Evolutionary conservation across 2,797 vertebrate genomes (phyloP), one percentile per base, ranked within the genome.

Genomic region (Siniperca scherzeri): DNA sequence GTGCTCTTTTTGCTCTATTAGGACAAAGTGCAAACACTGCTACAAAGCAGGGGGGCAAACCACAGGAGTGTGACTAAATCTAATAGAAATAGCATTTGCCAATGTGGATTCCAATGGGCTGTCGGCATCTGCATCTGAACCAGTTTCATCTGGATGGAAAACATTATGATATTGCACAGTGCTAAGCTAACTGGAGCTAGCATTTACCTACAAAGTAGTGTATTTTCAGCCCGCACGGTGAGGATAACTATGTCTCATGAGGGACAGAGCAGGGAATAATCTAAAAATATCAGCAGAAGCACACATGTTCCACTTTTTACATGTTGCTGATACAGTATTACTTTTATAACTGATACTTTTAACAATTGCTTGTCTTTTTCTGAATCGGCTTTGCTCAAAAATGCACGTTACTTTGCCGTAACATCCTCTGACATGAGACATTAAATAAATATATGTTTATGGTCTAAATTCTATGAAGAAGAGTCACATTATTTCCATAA

Each of bases 1-100:
- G 72, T 87, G 89, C 89, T 91, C 87, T 92, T 93, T 93, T 86
- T 92, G 91, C 91, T 95, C 92, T 92, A 94, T 94, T 95, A 94
- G 92, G 91, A 92, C 92, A 91, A 82, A 93, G 91, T 92, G 91
- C 93, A 94, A 94, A 94, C 92, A 91, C 56, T 57, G 89, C 84
- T 86, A 82, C 88, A 87, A 89, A 88, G 87, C 85, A 82, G 78
- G 78, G 71, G 77, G 71, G 73, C 69, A 5, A 82, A 78, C 82
- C 85, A 73, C 72, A 56, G 74, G 69, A 91, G 85, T 91, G 88
- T 88, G 90, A 93, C 91, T 89, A 88, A 89, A 93, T 91, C 89
- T 86, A 90, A 93, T 92, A 82, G 81, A 92, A 92, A 93, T 86
- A 68, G 62, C 78, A 87, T 84, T 88, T 74, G 80, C 84, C 84